Evolutionary conservation across 2,888 invertebrate species (phyloP).

Genomic region (Thymelicus acteon): DNA sequence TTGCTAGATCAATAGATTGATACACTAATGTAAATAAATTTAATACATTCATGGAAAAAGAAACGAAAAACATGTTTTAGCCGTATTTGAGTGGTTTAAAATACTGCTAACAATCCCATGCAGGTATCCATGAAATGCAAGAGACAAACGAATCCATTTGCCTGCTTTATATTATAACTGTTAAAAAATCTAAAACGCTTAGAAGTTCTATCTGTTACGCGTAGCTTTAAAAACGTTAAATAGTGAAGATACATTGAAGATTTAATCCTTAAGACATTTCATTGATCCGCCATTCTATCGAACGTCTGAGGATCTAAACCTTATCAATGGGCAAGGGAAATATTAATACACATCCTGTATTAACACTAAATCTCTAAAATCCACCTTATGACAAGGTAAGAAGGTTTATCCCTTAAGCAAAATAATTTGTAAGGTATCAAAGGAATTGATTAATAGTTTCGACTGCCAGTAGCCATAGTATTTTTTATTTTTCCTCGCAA

Average conservation of each 20-base stretch:
- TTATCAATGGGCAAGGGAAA: constrained; percentile 48
- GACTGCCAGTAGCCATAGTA: constrained; percentile 66
- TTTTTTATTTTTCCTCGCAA: constrained; percentile 48
- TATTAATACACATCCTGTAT: constrained; percentile 32
- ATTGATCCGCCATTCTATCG: constrained; percentile 47
- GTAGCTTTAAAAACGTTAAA: neutral
- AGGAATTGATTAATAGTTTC: constrained; percentile 75
- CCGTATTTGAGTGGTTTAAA: no score
- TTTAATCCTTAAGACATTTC: constrained; percentile 41
- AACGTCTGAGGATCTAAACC: constrained; percentile 43
- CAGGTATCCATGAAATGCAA: no score
- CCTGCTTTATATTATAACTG: no score
- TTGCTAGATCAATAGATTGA: no score
- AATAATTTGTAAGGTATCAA: constrained; percentile 51
- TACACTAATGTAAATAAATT: no score
- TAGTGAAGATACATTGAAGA: constrained; percentile 36
- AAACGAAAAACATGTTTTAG: no score
- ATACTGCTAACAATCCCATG: no score
- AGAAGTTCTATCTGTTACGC: neutral
- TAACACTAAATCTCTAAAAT: constrained; percentile 15
- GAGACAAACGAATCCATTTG: no score
- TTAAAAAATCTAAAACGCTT: no score
- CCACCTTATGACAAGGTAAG: constrained; percentile 29
- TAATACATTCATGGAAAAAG: no score
- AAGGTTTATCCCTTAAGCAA: constrained; percentile 33